Base-by-base conservation (phyloP, 2,888 invertebrate genomes). In the Himalopsyche japonica region DNA sequence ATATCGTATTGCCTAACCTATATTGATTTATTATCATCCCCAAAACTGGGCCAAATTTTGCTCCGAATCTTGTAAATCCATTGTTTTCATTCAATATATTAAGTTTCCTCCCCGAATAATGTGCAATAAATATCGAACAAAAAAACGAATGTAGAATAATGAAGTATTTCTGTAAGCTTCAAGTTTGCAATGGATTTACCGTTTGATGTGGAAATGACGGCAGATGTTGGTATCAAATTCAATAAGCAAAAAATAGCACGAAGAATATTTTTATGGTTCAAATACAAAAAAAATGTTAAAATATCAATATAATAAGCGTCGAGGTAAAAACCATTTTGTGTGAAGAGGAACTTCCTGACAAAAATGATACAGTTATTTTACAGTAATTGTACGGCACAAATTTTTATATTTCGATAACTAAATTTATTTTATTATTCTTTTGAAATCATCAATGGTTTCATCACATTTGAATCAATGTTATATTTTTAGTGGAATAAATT, bases 1-100 rank as follows among this genome's bases (percentile, higher is more conserved):
- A 76, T 85, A 87, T 87, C 86, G 78, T 49, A 78, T 87, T 87
- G 84, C 87, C 76, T 84, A 84, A 79, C 85, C 82, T 78, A 82
- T 64, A 83, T 86, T 86, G 85, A 86, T 87, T 86, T 87, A 84
- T 87, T 84, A 83, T 86, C 30, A 86, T 87, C 87, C 84, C 76
- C 83, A 79, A 78, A 87, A 87, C 83, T 86, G 79, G 87, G 87
- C 86, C 87, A 84, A 76, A 79, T 81, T 85, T 79, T 81, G 82
- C 85, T 82, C 81, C 32, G 76, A 27, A 49, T 78, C 77, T 76
- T 32, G 18, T 49, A 79, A 82, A 84, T 34, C 80, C 49, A 34
- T 87, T 87, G 87, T 87, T 86, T 87, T 83, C 84, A 80, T 79
- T 76, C 84, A 83, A n/a, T 70, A 81, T 84, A 87, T 87, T 85